Base-by-base conservation (phyloP, 2,888 invertebrate species). In the Tetranychus piercei region DNA sequence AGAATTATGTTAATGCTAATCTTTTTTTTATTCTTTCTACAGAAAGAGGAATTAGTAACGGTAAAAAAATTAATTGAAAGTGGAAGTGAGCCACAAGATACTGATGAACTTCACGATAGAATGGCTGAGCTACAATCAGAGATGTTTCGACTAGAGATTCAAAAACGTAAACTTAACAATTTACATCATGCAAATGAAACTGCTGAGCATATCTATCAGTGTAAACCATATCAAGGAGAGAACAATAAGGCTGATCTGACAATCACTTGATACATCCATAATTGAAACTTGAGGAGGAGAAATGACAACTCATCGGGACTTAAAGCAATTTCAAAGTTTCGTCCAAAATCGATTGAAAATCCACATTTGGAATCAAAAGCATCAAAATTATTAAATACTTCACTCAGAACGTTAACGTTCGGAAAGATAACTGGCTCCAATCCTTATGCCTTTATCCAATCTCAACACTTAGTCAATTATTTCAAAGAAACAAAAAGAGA, bases 21-120 rank as follows among this genome's bases (percentile, higher is more conserved):
- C 44, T 6, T 75, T 22, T 23, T 22, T 23, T 20, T 69, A 20
- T 23, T 69, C 69, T 44, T 20, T n/a, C 83, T 84, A 64, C 82
- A 95, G 94, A 94, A 92, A 82, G 93, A 94, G 82, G 94, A 95
- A 83, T 90, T 95, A 87, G 87, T 92, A 44, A 91, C 94, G 0
- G 93, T 93, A 82, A 93, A 93, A 5, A 93, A 94, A 83, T 85
- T 95, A 74, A 87, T 92, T 77, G 90, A 89, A 79, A 91, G 90
- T 82, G 85, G 84, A 22, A 43, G n/a, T 44, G 77, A 77, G 55
- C 76, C 77, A 7, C 9, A 86, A 78, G 87, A 89, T 80, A 90
- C 92, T 44, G 88, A 92, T 76, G 93, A 94, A 80, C 85, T 95
- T 77, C 93, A 94, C 83, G 93, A 94, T 83, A 91, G 91, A 83